Conservation (phyloP, 2,797 vertebrate genomes). For the Rhynchotus rufescens region DNA sequence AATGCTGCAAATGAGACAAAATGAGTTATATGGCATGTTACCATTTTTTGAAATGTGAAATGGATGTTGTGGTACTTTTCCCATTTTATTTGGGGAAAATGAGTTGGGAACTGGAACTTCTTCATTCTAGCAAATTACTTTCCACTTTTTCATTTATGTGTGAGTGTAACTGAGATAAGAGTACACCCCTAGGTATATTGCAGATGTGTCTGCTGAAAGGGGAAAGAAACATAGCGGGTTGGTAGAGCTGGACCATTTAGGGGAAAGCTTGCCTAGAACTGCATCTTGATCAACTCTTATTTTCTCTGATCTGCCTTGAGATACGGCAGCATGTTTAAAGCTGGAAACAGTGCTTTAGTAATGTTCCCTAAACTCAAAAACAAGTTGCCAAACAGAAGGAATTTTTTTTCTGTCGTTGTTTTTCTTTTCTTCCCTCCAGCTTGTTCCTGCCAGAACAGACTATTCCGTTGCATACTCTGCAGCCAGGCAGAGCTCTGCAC, state of each 20-base stretch:
- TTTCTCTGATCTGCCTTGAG: constrained; percentile 37
- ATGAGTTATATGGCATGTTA: neutral
- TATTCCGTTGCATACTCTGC: constrained; percentile 33
- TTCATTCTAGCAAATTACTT: neutral
- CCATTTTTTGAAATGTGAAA: neutral
- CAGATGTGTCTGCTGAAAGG: neutral
- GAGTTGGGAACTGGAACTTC: accelerated
- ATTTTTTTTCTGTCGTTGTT: neutral
- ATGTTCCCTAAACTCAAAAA: constrained; percentile 59
- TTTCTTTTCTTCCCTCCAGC: constrained; percentile 20
- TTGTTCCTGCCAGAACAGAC: constrained; percentile 45
- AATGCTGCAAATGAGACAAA: neutral
- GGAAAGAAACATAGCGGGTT: neutral
- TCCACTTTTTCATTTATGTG: neutral
- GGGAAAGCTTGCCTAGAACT: neutral
- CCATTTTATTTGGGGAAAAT: neutral
- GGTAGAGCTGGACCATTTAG: neutral
- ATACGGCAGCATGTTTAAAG: constrained; percentile 21
- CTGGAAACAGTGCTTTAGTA: constrained; percentile 41
- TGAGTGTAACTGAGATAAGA: neutral
- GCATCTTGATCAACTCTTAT: neutral
- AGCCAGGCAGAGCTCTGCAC: neutral
- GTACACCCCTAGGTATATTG: accelerated
- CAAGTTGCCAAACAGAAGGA: constrained; percentile 22
- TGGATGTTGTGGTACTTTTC: neutral